Conservation (phyloP, 92 coral and sea anemone species). For the Bergia puertoricense region DNA sequence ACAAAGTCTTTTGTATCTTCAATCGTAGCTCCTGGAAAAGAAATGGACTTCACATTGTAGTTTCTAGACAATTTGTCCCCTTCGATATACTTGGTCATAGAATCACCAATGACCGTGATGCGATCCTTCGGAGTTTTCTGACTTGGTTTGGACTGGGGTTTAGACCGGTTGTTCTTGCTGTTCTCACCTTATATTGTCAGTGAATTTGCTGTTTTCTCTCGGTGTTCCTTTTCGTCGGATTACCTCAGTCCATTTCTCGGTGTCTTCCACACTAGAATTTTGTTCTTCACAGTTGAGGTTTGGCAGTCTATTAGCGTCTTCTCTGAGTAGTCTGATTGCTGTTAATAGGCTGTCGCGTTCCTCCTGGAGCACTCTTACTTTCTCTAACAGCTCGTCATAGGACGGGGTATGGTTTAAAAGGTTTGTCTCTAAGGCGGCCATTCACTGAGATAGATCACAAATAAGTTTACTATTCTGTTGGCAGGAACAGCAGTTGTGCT, state of each 20-base stretch:
- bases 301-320: neutral
- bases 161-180: neutral
- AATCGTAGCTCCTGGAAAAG: no score
- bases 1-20: no score
- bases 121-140: neutral
- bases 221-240: neutral
- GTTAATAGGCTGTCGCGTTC: neutral
- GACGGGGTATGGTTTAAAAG: neutral
- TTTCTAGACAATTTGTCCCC: no score
- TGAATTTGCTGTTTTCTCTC: neutral
- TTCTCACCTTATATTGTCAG: neutral
- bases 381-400: neutral
- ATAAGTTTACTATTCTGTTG: neutral
- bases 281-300: neutral
- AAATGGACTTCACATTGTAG: no score
- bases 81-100: neutral
- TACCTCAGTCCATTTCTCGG: neutral
- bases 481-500: neutral
- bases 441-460: neutral
- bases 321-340: neutral
- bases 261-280: neutral
- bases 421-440: neutral
- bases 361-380: neutral
- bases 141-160: neutral
- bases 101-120: neutral